Percentiles rank a stretch among this genome's conserved stretches.
Conservation (phyloP, 2,888 invertebrate genomes). For the Leistus spinibarbis region DNA sequence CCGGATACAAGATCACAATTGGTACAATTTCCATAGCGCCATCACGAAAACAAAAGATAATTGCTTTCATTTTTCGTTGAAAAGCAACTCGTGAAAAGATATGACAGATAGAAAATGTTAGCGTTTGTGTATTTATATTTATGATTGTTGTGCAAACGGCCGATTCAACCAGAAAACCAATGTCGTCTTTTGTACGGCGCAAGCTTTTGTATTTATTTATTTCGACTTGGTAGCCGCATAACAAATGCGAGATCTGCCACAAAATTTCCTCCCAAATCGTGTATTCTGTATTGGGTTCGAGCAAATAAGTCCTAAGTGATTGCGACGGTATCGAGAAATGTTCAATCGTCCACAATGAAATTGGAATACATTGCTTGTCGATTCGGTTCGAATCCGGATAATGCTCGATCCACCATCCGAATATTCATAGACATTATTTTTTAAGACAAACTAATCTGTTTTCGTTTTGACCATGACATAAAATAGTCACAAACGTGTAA, state of each 20-base stretch:
- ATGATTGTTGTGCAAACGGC: not conserved
- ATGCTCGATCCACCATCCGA: no score
- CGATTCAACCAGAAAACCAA: not conserved
- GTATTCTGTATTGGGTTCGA: not conserved
- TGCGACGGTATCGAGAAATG: not conserved
- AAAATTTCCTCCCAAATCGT: constrained; percentile 7
- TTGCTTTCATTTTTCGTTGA: not conserved
- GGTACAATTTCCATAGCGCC: no score
- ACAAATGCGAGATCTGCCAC: not conserved
- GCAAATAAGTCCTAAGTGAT: not conserved
- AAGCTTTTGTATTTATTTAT: not conserved
- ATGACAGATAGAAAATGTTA: not conserved
- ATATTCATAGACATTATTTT: no score
- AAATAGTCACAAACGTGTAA: no score
- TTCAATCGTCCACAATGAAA: not conserved
- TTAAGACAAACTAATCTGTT: no score
- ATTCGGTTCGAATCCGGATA: not conserved
- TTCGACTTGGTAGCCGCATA: not conserved
- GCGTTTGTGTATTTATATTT: not conserved
- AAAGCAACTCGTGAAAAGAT: no score
- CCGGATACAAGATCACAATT: not conserved
- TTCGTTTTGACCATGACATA: no score
- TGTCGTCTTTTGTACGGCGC: not conserved
- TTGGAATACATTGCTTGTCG: not conserved
- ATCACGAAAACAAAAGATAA: not conserved